Conservation (phyloP, 1,140 invertebrate species). For the Drosophila navojoa region DNA sequence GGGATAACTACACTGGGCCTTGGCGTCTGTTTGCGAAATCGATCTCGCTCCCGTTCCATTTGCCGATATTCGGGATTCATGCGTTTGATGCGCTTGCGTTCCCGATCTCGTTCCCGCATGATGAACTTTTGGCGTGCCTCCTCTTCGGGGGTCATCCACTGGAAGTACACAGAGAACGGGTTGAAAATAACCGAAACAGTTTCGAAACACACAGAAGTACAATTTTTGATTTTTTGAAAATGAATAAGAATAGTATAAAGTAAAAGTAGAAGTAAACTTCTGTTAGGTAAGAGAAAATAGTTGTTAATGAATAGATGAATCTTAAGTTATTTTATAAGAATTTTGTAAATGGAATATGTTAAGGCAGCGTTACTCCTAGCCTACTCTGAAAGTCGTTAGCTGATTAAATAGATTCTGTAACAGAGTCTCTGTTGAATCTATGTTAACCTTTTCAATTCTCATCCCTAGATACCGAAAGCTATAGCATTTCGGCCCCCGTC, state of each 20-base stretch:
- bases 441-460: not conserved
- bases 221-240: too few relatives aligned
- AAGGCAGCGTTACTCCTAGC: too few relatives aligned
- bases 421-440: too few relatives aligned
- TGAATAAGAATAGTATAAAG: not conserved
- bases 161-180: conserved; percentile 69
- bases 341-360: too few relatives aligned
- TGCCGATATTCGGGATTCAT: conserved; percentile 78
- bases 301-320: not conserved
- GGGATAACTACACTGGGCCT: conserved; percentile 78
- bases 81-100: conserved; percentile 75
- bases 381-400: too few relatives aligned
- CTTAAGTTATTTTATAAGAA: too few relatives aligned
- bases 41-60: conserved; percentile 73
- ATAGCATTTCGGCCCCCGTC: conserved; percentile 85
- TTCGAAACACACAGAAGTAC: conserved; percentile 25
- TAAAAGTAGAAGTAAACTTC: not conserved
- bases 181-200: conserved; percentile 35
- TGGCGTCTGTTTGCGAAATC: conserved; percentile 76
- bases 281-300: not conserved
- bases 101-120: conserved; percentile 75
- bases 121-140: conserved; percentile 78
- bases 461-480: conserved; percentile 66
- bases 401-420: too few relatives aligned
- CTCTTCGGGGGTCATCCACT: conserved; percentile 81